These are phyloP conservation scores for Nezara viridula DNA, from an alignment of 2,888 invertebrate species.

Conservation along the genomic window DNA sequence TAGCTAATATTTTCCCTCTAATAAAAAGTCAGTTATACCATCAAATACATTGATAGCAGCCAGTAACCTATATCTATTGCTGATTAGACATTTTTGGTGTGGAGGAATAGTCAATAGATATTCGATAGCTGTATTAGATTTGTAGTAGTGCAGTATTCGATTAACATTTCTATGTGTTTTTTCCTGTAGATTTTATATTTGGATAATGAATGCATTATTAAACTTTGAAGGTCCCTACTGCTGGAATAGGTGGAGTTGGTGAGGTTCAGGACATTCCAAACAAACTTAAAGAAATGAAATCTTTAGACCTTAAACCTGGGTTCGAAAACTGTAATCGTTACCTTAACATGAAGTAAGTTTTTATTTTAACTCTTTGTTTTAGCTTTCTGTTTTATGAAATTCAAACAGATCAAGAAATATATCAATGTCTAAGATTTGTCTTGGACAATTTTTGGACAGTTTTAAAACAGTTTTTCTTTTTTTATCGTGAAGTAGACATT, in stretches of 20 bases:
- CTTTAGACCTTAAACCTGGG: not conserved
- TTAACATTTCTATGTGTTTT: not conserved
- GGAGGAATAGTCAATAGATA: too few relatives aligned
- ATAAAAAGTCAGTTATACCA: too few relatives aligned
- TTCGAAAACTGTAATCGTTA: slow-evolving; percentile 32
- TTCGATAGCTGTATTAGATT: not conserved
- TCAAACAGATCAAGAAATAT: not conserved
- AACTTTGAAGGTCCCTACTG: slow-evolving; percentile 28
- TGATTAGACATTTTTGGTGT: too few relatives aligned
- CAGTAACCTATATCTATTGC: too few relatives aligned
- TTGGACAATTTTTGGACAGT: too few relatives aligned
- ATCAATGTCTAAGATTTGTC: not conserved
- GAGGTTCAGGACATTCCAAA: not conserved
- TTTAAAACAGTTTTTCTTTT: too few relatives aligned
- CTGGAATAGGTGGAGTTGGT: slow-evolving; percentile 20
- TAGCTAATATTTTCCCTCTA: too few relatives aligned
- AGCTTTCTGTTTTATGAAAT: not conserved
- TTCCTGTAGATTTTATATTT: not conserved
- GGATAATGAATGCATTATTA: not conserved
- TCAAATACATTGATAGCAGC: too few relatives aligned
- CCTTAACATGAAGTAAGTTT: not conserved
- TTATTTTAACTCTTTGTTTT: not conserved
- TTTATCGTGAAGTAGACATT: too few relatives aligned
- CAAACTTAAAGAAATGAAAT: slow-evolving; percentile 30
- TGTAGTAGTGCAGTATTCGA: not conserved